A percentile compares a stretch with the other conserved stretches of the same genome.
Evolutionary conservation across 1,140 invertebrate species (phyloP).

Genomic region (Dufourea novaeangliae): DNA sequence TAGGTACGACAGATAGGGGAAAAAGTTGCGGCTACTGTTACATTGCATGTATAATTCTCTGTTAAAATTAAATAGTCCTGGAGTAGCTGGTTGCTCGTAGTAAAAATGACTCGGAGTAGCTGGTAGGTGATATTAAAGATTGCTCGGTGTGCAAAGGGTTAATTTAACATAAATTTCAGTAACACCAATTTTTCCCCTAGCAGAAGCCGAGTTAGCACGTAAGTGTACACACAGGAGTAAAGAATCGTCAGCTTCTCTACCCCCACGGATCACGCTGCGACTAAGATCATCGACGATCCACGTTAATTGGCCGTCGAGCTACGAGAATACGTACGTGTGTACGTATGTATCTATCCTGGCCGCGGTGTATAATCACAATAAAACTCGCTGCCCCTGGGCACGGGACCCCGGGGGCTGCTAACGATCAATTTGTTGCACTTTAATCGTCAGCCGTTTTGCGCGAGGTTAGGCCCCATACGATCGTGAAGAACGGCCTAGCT

Average conservation of each 20-base stretch:
- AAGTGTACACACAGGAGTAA: background rate
- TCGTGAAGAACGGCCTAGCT: background rate
- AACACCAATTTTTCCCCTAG: no score
- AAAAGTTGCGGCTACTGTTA: no score
- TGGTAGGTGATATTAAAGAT: no score
- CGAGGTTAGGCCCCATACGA: slow-evolving; percentile 9
- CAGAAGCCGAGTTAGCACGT: no score
- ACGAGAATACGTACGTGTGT: slow-evolving; percentile 58
- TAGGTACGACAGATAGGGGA: no score
- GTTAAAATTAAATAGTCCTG: no score
- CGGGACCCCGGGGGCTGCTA: slow-evolving; percentile 24
- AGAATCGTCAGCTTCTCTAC: background rate
- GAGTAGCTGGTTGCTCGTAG: no score
- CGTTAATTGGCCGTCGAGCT: slow-evolving; percentile 54
- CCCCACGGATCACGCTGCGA: slow-evolving; percentile 15
- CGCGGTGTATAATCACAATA: slow-evolving; percentile 64
- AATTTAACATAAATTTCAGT: no score
- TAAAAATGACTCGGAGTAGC: no score
- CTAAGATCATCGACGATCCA: slow-evolving; percentile 53
- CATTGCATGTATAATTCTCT: no score
- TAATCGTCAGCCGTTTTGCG: slow-evolving; percentile 56
- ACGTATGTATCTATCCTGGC: slow-evolving; percentile 58
- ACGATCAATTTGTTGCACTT: slow-evolving; percentile 59
- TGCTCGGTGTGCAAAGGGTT: no score
- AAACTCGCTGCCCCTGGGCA: slow-evolving; percentile 51